Conservation (phyloP, 2,113 vertebrate species). For the Toxostoma redivivum region DNA sequence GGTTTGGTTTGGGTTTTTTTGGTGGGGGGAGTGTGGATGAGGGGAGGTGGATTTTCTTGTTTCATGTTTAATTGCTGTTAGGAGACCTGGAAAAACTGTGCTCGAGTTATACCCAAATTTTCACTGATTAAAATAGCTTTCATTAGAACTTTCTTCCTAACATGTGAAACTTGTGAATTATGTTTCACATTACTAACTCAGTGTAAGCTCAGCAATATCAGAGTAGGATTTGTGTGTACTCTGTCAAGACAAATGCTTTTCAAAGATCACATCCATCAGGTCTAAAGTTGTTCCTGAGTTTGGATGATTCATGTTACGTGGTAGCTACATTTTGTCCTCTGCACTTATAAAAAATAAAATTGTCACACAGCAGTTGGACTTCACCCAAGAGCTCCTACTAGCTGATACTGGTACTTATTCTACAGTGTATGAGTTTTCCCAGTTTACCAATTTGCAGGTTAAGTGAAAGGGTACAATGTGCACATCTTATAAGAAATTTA, state of each 20-base stretch:
- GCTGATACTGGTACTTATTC: not conserved
- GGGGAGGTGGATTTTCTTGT: not conserved
- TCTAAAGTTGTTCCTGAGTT: not conserved
- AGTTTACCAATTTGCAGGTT: not conserved
- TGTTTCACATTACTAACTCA: not conserved
- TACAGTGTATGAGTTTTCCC: not conserved
- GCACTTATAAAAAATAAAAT: not conserved
- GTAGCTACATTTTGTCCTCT: not conserved
- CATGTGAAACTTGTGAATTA: not conserved
- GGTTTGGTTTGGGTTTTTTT: not conserved
- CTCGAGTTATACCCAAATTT: not conserved
- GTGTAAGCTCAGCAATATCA: not conserved
- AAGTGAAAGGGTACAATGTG: not conserved
- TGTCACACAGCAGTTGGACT: not conserved
- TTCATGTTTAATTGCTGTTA: not conserved
- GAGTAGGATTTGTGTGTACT: not conserved
- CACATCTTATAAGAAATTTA: not conserved
- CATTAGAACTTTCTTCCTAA: not conserved
- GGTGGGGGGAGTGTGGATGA: rapidly evolving
- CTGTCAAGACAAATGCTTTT: not conserved
- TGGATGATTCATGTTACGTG: not conserved
- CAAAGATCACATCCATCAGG: not conserved
- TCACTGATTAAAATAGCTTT: not conserved
- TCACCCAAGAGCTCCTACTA: not conserved
- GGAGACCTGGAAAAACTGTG: not conserved